A percentile compares a stretch with the other conserved stretches of the same genome.
phyloP scores from a whole-genome alignment of 2,797 vertebrate genomes.

The Psittacula derbiana region DNA sequence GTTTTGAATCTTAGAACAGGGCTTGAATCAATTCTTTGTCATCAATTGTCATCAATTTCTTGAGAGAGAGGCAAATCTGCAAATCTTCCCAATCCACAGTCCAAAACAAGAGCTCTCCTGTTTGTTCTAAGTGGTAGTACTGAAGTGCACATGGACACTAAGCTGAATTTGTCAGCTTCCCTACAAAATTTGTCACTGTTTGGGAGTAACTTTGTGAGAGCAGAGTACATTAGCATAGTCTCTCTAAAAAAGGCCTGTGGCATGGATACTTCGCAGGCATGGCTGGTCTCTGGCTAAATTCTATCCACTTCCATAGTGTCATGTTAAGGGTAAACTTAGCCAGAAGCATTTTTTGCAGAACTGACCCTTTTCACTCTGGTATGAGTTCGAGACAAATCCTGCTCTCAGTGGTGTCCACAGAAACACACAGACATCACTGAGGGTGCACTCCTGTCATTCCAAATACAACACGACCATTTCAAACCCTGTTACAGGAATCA shows the following conservation, averaged over 20 bases:
- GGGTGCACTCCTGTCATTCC: not conserved
- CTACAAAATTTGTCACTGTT: not conserved
- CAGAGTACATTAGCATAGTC: not conserved
- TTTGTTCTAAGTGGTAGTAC: not conserved
- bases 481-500: conserved; percentile 49
- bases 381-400: not conserved
- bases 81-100: not conserved
- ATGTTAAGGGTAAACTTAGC: not conserved
- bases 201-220: not conserved
- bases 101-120: not conserved
- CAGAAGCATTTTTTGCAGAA: not conserved
- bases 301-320: not conserved
- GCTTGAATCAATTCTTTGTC: conserved; percentile 10
- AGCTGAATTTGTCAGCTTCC: not conserved
- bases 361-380: not conserved
- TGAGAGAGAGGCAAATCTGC: conserved; percentile 16
- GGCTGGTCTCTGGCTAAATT: not conserved
- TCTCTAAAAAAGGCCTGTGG: not conserved
- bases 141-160: not conserved
- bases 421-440: not conserved
- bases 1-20: conserved; percentile 57
- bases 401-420: not conserved
- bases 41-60: not conserved
- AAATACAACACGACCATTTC: not conserved
- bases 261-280: accelerated